These are phyloP conservation scores for Pterostichus niger DNA, from an alignment of 2,888 invertebrate genomes.

Conservation along the genomic window DNA sequence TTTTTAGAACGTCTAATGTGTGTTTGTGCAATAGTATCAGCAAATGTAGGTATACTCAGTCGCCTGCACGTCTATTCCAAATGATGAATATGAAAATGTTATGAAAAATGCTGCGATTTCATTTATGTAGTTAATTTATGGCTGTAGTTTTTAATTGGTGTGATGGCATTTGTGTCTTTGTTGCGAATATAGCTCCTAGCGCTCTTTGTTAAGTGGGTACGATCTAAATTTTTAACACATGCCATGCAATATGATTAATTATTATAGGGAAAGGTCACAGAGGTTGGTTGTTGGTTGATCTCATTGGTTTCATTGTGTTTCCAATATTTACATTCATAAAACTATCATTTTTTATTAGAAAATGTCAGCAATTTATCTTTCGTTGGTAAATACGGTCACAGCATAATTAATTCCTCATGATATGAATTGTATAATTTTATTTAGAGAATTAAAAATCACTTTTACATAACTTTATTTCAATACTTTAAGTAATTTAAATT, in stretches of 20 bases:
- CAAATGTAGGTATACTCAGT: neutral
- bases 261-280: constrained; percentile 20
- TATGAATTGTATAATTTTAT: constrained; percentile 27
- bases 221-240: constrained; percentile 51
- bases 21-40: neutral
- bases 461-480: constrained; percentile 1
- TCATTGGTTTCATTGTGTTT: constrained; percentile 39
- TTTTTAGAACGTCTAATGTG: too few relatives aligned
- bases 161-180: constrained; percentile 45
- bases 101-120: constrained; percentile 26
- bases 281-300: constrained; percentile 38
- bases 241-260: constrained; percentile 54
- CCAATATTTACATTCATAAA: constrained; percentile 36
- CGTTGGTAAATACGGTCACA: neutral
- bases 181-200: constrained; percentile 30
- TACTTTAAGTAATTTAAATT: too few relatives aligned
- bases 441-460: constrained; percentile 9
- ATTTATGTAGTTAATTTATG: constrained; percentile 36
- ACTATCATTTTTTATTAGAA: constrained; percentile 33
- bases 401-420: constrained; percentile 4
- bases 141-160: constrained; percentile 45
- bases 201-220: constrained; percentile 42
- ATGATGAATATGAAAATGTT: constrained; percentile 29
- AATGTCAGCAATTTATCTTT: constrained; percentile 56
- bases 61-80: neutral